phyloP scores from a whole-genome alignment of 2,797 vertebrate species.

The Cossypha polioptera region DNA sequence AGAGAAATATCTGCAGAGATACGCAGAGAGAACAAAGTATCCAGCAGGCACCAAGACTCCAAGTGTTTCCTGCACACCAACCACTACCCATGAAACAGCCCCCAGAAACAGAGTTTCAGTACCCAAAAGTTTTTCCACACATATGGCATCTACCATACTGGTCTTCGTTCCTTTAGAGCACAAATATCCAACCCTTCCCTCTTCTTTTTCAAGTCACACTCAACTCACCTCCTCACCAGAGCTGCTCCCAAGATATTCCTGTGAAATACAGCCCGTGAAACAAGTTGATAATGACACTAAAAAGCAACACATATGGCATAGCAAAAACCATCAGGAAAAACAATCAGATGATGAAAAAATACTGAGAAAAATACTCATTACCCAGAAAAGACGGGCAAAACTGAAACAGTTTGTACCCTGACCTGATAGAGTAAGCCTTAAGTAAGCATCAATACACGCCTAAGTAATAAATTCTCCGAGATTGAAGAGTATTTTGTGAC shows the following conservation, averaged over 20 bases:
- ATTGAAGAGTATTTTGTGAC: background rate
- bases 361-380: background rate
- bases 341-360: background rate
- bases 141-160: background rate
- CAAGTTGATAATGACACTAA: background rate
- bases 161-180: background rate
- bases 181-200: background rate
- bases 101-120: background rate
- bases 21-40: background rate
- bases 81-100: background rate
- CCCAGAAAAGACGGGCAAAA: background rate
- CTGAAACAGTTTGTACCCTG: background rate
- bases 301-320: fast-evolving
- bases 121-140: fast-evolving
- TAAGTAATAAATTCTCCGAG: background rate
- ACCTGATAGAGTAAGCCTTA: background rate
- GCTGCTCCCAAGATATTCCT: background rate
- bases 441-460: background rate
- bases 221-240: background rate
- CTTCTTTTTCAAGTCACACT: background rate
- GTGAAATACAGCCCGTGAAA: background rate
- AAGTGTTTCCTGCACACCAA: background rate
- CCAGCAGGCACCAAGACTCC: background rate
- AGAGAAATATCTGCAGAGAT: background rate
- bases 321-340: background rate